Evolutionary conservation across 2,113 vertebrate genomes (phyloP), one percentile per base, ranked within the genome.

Genomic region (Chinchilla lanigera): DNA sequence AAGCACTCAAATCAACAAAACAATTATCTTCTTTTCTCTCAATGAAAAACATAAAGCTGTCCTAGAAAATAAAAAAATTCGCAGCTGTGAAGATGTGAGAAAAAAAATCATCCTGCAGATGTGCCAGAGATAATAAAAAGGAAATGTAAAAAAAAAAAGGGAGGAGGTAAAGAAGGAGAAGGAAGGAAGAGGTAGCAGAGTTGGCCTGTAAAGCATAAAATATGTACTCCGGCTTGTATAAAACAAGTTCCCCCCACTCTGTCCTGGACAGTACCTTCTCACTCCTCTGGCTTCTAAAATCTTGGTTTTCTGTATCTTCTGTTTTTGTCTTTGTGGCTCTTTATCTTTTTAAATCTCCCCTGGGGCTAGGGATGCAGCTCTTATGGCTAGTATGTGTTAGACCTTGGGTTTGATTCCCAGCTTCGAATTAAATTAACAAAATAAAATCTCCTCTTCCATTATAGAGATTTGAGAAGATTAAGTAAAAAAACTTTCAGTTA

Each of bases 31-130:
- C 80, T 22, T 95, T 94, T 38, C 52, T 67, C n/a, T 85, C 38
- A 60, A 16, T 44, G 75, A 81, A 80, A 94, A 92, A 52, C 78
- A 83, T 50, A 2, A 82, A 94, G 78, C 12, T 80, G 38, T 89
- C 60, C 65, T 65, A 50, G 47, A 47, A 89, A 89, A 90, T 91
- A 95, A 5, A 93, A 75, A 30, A 93, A 38, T 61, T 56, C 67
- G 38, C 13, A 80, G 19, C 44, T 92, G 52, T 77, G 63, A 80
- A 88, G 60, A 35, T 38, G 1, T 26, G 13, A 35, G 80, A 61
- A 65, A 67, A 85, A 84, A 85, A 83, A 35, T 10, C 63, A 94
- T 61, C 69, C 54, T 44, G 5, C n/a, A 78, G 38, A 22, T 88
- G 1, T 80, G 28, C 85, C 63, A 78, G 47, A 54, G 30, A 38